Conservation (phyloP, 1,140 invertebrate species). For the Cotesia chilonis region DNA sequence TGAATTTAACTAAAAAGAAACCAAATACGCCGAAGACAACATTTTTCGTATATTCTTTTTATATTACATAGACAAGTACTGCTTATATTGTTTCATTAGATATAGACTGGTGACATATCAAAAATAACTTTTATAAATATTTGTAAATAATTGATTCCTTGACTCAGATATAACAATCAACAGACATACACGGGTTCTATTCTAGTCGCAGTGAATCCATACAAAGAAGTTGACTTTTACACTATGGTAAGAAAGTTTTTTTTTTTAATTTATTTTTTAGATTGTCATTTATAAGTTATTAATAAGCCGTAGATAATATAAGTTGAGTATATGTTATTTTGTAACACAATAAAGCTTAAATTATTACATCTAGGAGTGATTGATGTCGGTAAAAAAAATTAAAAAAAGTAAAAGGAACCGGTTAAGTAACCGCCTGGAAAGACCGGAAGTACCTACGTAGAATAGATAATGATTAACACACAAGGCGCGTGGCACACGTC, state of each 20-base stretch:
- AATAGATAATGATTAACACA: slow-evolving; percentile 57
- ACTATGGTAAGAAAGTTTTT: slow-evolving; percentile 78
- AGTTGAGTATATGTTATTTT: background rate
- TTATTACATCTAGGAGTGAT: background rate
- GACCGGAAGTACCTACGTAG: slow-evolving; percentile 54
- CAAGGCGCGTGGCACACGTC: slow-evolving; percentile 43
- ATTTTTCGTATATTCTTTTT: too few species aligned
- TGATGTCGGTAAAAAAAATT: background rate
- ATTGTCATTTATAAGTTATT: background rate
- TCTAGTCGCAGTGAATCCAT: slow-evolving; percentile 95
- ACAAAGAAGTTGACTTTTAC: slow-evolving; percentile 92
- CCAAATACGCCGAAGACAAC: too few species aligned
- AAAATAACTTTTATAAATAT: background rate
- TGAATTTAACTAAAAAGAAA: too few species aligned
- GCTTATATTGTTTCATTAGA: too few species aligned
- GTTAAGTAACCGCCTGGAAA: slow-evolving; percentile 48
- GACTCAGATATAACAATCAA: slow-evolving; percentile 54
- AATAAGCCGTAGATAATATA: background rate
- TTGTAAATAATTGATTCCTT: slow-evolving; percentile 63
- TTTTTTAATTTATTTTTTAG: slow-evolving; percentile 6
- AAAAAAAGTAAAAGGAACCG: background rate
- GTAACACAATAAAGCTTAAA: background rate
- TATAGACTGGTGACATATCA: too few species aligned
- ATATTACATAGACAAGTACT: too few species aligned
- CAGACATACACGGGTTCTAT: slow-evolving; percentile 94